These are phyloP conservation scores for Maconellicoccus hirsutus DNA, from an alignment of 1,140 invertebrate species.

Conservation along the genomic window DNA sequence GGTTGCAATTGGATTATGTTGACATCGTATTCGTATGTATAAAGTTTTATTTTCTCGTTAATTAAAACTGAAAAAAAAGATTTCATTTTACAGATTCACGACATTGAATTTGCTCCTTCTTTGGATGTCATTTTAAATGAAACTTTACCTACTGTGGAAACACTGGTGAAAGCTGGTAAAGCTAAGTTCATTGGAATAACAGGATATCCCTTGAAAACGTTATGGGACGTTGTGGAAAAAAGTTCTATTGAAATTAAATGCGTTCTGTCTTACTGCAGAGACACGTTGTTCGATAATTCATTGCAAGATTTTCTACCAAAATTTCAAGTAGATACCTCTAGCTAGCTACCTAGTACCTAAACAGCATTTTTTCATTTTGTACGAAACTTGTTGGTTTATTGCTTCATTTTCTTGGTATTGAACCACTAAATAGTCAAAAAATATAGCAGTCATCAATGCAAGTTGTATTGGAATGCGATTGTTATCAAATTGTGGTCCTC, in stretches of 20 bases:
- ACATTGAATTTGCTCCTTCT: constrained; percentile 75
- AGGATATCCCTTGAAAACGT: constrained; percentile 65
- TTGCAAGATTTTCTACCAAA: constrained; percentile 58
- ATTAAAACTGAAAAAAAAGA: background rate
- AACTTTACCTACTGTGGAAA: constrained; percentile 67
- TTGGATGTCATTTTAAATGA: constrained; percentile 68
- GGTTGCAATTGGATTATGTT: constrained; percentile 66
- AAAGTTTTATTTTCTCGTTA: background rate
- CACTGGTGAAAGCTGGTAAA: constrained; percentile 61
- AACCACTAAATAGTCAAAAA: constrained; percentile 45
- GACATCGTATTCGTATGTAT: constrained; percentile 73
- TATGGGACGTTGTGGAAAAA: constrained; percentile 60
- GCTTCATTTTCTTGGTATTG: too few species aligned
- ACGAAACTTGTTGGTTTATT: too few species aligned
- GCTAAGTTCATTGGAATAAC: constrained; percentile 74
- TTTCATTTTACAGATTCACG: constrained; percentile 57
- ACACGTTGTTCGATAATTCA: constrained; percentile 65
- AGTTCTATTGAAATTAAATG: constrained; percentile 54
- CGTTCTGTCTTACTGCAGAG: constrained; percentile 65
- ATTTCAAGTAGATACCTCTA: constrained; percentile 53
- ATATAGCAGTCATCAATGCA: constrained; percentile 72
- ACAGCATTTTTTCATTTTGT: too few species aligned
- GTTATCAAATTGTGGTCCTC: constrained; percentile 60
- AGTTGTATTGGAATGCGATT: constrained; percentile 69
- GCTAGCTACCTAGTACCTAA: background rate